These are phyloP conservation scores for Tricholauxania praeusta DNA, from an alignment of 2,888 invertebrate species.

Conservation along the genomic window DNA sequence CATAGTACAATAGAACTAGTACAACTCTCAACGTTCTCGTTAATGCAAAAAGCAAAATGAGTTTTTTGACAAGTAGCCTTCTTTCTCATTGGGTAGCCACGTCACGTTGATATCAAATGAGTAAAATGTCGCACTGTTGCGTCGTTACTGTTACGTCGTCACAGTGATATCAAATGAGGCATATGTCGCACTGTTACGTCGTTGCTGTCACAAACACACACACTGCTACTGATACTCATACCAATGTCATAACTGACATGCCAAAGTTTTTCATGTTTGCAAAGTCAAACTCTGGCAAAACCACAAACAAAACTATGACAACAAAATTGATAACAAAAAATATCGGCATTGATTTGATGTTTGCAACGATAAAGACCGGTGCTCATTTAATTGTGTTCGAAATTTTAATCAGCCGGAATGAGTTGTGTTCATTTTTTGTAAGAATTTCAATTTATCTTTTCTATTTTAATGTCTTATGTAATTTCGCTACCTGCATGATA, in stretches of 20 bases:
- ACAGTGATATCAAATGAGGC: background rate
- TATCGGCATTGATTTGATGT: slow-evolving; percentile 1
- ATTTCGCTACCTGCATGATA: background rate
- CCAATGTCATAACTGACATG: too few species aligned
- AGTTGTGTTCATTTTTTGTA: slow-evolving; percentile 10
- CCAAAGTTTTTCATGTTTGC: too few species aligned
- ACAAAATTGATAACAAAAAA: slow-evolving; percentile 6
- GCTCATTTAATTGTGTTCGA: slow-evolving; percentile 12
- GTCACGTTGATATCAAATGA: background rate
- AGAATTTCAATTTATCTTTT: background rate
- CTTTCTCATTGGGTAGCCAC: background rate
- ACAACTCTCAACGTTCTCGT: too few species aligned
- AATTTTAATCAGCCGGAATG: slow-evolving; percentile 6
- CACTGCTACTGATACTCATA: too few species aligned
- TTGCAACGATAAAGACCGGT: slow-evolving; percentile 10
- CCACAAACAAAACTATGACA: background rate
- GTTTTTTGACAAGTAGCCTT: too few species aligned
- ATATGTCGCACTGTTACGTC: background rate
- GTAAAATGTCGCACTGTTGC: background rate
- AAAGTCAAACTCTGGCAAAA: too few species aligned
- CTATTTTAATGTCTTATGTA: background rate
- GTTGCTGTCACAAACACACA: too few species aligned
- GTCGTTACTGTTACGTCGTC: background rate
- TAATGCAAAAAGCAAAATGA: too few species aligned
- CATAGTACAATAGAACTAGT: too few species aligned